phyloP scores from a whole-genome alignment of 2,113 vertebrate species.

The Sminthopsis crassicaudata region DNA sequence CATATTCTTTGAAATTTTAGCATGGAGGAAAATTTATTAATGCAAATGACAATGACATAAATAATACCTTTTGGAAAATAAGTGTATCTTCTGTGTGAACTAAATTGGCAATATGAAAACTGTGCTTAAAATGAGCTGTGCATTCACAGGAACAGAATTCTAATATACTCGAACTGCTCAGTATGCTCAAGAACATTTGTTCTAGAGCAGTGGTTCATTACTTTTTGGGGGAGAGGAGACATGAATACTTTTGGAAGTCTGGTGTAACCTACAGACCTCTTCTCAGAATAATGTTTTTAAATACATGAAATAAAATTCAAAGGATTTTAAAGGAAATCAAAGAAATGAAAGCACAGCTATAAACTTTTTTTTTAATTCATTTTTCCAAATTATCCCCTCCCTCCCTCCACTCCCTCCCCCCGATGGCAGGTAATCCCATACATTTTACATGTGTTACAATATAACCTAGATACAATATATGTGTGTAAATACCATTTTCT shows the following conservation, averaged over 20 bases:
- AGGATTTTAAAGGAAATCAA: not conserved
- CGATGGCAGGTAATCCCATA: too few species aligned
- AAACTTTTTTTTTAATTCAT: not conserved
- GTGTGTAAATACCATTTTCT: too few species aligned
- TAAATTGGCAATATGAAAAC: not conserved
- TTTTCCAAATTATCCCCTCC: too few species aligned
- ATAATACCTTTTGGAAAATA: not conserved
- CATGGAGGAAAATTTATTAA: not conserved
- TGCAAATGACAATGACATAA: not conserved
- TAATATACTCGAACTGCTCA: not conserved
- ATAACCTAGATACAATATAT: too few species aligned
- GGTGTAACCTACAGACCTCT: not conserved
- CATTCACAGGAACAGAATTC: conserved; percentile 7
- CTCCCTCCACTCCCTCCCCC: too few species aligned
- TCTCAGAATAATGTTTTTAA: not conserved
- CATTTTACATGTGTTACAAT: too few species aligned
- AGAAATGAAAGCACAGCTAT: not conserved
- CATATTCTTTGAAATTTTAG: not conserved
- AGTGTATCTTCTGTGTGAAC: not conserved
- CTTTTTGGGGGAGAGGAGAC: not conserved
- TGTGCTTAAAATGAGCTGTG: conserved; percentile 29
- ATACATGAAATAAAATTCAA: not conserved
- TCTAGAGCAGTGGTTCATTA: not conserved
- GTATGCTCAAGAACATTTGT: not conserved
- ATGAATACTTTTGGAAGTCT: not conserved